Percentiles rank a stretch among this genome's conserved stretches.
Conservation (phyloP, 2,888 invertebrate species). For the Megastigmus dorsalis region DNA sequence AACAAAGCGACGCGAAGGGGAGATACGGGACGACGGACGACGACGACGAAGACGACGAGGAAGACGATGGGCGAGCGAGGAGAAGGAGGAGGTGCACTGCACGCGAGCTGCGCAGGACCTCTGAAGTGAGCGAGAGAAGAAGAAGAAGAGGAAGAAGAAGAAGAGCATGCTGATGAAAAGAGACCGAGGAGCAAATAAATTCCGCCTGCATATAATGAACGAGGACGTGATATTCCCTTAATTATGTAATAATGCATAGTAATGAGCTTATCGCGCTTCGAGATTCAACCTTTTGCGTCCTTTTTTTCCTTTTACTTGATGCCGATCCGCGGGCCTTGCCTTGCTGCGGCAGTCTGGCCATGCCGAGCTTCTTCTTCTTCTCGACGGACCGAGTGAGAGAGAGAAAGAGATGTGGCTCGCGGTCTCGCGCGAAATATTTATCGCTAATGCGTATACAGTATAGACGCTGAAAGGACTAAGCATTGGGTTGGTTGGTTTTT, state of each 20-base stretch:
- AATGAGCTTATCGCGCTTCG: conserved; percentile 51
- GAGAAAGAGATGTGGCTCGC: conserved; percentile 7
- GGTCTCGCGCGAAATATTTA: conserved; percentile 41
- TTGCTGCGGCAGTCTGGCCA: too few relatives aligned
- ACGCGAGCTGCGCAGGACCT: neutral
- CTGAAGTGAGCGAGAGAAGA: neutral
- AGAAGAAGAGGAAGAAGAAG: conserved; percentile 10
- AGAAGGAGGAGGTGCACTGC: conserved; percentile 9
- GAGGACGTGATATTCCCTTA: conserved; percentile 53
- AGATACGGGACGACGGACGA: conserved; percentile 50
- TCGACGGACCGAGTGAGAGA: too few relatives aligned
- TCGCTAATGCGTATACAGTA: neutral
- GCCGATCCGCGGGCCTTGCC: neutral
- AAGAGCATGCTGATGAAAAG: conserved; percentile 37
- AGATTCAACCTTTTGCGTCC: conserved; percentile 34
- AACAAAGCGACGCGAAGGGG: conserved; percentile 55
- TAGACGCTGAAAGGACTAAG: neutral
- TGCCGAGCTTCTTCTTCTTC: conserved; percentile 29
- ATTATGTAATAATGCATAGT: conserved; percentile 54
- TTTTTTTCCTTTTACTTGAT: neutral
- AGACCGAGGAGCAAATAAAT: conserved; percentile 48
- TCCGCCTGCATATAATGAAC: conserved; percentile 48
- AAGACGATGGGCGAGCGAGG: neutral
- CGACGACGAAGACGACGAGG: neutral
- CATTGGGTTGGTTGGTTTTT: conserved; percentile 30